phyloP scores from a whole-genome alignment of 2,113 vertebrate species.

The Lipophrys pholis region DNA sequence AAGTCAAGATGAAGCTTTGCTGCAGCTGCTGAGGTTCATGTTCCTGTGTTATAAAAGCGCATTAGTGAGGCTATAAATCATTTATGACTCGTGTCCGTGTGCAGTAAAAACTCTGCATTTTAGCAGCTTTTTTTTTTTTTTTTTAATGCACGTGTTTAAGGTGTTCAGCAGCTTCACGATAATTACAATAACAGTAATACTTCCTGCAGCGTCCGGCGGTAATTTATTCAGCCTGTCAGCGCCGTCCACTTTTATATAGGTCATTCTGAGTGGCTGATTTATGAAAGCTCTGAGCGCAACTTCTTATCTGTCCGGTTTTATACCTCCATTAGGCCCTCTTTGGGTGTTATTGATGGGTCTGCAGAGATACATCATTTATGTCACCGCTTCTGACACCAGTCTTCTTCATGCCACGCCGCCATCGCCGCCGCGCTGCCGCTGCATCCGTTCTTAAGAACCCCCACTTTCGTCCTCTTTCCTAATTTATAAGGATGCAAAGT shows the following conservation, averaged over 20 bases:
- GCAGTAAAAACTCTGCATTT: slow-evolving; percentile 32
- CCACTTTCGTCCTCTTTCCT: not conserved
- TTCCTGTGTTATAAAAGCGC: slow-evolving; percentile 23
- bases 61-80: slow-evolving; percentile 28
- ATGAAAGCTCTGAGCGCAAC: slow-evolving; percentile 76
- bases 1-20: slow-evolving; percentile 16
- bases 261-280: slow-evolving; percentile 78
- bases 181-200: slow-evolving; percentile 72
- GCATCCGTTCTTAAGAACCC: slow-evolving; percentile 2
- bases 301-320: slow-evolving; percentile 83
- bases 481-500: slow-evolving; percentile 34
- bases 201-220: slow-evolving; percentile 55
- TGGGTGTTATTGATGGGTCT: slow-evolving; percentile 82
- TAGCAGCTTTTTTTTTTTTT: slow-evolving; percentile 5
- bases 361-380: slow-evolving; percentile 82
- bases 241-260: slow-evolving; percentile 77
- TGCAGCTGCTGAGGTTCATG: slow-evolving; percentile 6
- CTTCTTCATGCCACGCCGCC: slow-evolving; percentile 53
- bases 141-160: slow-evolving; percentile 55
- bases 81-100: slow-evolving; percentile 24
- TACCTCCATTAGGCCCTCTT: slow-evolving; percentile 80
- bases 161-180: slow-evolving; percentile 29
- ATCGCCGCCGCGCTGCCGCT: not conserved
- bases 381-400: slow-evolving; percentile 68
- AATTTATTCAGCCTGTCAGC: slow-evolving; percentile 72